phyloP scores from a whole-genome alignment of 2,888 invertebrate species.

The Merodon equestris region DNA sequence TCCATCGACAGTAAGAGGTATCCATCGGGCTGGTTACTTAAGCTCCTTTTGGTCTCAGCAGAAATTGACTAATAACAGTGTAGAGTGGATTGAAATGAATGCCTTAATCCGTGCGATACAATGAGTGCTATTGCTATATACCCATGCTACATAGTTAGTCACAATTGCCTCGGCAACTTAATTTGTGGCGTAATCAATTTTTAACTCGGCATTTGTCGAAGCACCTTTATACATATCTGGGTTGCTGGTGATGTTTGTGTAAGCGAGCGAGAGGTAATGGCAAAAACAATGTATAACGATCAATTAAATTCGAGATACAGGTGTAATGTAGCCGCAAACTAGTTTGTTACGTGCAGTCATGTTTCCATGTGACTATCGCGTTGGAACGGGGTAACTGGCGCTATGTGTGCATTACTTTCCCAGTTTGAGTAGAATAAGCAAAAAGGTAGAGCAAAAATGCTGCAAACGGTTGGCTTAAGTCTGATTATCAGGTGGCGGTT shows the following conservation, averaged over 20 bases:
- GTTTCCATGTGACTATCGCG: conserved; percentile 10
- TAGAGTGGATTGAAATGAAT: conserved; percentile 32
- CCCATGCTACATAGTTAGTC: conserved; percentile 15
- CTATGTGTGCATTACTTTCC: not conserved
- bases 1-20: conserved; percentile 34
- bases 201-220: conserved; percentile 43
- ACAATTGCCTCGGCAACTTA: conserved; percentile 44
- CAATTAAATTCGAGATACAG: conserved; percentile 54
- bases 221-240: conserved; percentile 26
- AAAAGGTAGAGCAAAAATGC: too few species aligned
- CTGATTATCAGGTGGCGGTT: too few species aligned
- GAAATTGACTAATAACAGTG: conserved; percentile 40
- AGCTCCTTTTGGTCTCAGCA: not conserved
- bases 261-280: too few species aligned
- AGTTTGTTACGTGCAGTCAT: conserved; percentile 39
- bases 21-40: conserved; percentile 26
- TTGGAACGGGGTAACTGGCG: conserved; percentile 20
- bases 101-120: conserved; percentile 43
- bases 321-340: conserved; percentile 46
- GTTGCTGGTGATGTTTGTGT: conserved; percentile 29
- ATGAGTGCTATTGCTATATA: not conserved
- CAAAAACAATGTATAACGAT: conserved; percentile 31
- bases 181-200: conserved; percentile 64
- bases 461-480: too few species aligned
- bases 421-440: too few species aligned